A percentile compares a stretch with the other conserved stretches of the same genome.
Evolutionary conservation across 2,797 vertebrate species (phyloP).

Genomic region (Bradypodion ventrale): DNA sequence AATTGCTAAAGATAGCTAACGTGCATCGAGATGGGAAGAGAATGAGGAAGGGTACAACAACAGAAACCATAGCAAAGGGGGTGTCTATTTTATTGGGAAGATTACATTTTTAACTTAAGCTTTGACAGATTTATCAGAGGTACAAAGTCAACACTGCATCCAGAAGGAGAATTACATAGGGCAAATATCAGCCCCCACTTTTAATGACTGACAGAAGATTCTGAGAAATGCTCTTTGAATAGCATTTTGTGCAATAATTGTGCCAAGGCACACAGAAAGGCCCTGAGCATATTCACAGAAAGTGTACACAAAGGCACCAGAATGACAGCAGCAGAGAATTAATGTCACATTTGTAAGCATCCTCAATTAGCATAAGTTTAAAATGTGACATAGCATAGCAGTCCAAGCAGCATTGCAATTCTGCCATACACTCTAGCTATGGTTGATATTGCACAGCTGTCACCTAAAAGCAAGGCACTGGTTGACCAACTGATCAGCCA

Average conservation of each 20-base stretch:
- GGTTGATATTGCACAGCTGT: neutral
- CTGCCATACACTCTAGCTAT: neutral
- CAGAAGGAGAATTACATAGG: constrained; percentile 8
- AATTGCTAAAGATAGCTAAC: neutral
- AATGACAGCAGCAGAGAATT: neutral
- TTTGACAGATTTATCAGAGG: constrained; percentile 17
- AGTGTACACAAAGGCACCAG: neutral
- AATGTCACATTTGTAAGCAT: neutral
- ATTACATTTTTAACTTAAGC: neutral
- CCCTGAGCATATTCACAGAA: neutral
- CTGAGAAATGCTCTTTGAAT: neutral
- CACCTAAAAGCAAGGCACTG: neutral
- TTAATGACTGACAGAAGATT: neutral
- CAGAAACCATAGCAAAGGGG: neutral
- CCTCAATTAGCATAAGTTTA: constrained; percentile 5
- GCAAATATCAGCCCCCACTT: constrained; percentile 11
- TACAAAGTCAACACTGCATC: neutral
- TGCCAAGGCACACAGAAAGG: constrained; percentile 2
- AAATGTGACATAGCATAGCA: neutral
- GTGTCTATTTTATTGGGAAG: neutral
- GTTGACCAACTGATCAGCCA: neutral
- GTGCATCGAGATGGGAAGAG: no score
- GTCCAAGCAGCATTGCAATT: neutral
- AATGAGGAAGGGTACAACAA: neutral
- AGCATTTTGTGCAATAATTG: neutral